These are phyloP conservation scores for Oreohelix idahoensis DNA, from an alignment of 1,140 invertebrate genomes.

Conservation along the genomic window DNA sequence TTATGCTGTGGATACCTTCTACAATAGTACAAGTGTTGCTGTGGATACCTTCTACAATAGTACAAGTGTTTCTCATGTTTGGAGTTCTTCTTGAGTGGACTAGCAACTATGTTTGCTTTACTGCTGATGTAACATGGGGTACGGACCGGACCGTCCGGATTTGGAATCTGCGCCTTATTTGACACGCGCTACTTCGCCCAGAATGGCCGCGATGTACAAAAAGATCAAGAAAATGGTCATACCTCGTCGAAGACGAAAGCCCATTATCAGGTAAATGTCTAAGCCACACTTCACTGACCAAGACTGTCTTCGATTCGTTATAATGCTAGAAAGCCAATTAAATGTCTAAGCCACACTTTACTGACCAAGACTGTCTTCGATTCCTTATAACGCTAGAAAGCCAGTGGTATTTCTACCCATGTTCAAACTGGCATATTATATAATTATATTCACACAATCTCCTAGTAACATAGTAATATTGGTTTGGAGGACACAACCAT, in stretches of 20 bases:
- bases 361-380: too few species aligned
- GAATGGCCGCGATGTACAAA: constrained; percentile 56
- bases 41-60: not conserved
- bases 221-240: constrained; percentile 62
- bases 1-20: not conserved
- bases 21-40: not conserved
- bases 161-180: constrained; percentile 26
- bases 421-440: too few species aligned
- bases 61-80: not conserved
- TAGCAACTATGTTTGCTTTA: not conserved
- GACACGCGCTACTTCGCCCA: not conserved
- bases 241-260: constrained; percentile 48
- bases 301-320: too few species aligned
- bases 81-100: not conserved
- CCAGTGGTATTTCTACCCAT: too few species aligned
- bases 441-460: too few species aligned
- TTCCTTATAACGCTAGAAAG: too few species aligned
- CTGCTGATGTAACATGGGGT: constrained; percentile 24
- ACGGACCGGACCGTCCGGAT: not conserved
- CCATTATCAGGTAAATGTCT: not conserved
- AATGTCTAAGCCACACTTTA: too few species aligned
- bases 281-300: too few species aligned
- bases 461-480: too few species aligned
- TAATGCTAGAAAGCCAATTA: too few species aligned
- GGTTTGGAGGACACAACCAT: too few species aligned